Evolutionary conservation across 2,797 vertebrate genomes (phyloP).

Genomic region (Propithecus perrieri): DNA sequence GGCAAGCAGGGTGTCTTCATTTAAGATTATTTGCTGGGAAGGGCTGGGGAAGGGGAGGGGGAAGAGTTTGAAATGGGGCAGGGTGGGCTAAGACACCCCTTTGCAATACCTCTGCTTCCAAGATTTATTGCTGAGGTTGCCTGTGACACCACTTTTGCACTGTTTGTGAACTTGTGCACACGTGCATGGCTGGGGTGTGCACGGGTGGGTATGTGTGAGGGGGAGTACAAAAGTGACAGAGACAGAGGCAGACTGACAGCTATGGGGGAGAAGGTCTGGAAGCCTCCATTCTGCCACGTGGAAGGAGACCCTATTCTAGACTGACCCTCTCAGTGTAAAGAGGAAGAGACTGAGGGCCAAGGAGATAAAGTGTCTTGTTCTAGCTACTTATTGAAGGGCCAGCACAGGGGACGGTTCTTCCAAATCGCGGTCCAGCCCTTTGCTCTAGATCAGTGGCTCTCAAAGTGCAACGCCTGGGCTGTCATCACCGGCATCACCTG

Average conservation of each 20-base stretch:
- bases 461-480: neutral
- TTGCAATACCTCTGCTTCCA: neutral
- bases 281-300: neutral
- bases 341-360: neutral
- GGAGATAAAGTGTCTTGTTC: neutral
- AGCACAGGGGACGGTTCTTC: neutral
- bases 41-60: neutral
- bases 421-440: neutral
- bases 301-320: neutral
- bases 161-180: rapidly evolving
- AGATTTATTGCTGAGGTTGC: neutral
- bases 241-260: neutral
- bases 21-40: neutral
- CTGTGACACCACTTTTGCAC: neutral
- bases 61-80: neutral
- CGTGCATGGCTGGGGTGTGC: neutral
- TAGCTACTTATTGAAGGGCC: neutral
- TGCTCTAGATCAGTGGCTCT: neutral
- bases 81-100: neutral
- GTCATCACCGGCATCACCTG: no score
- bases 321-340: neutral
- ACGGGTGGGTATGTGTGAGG: rapidly evolving
- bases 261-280: neutral
- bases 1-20: neutral
- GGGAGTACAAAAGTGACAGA: neutral